Evolutionary conservation across 2,888 invertebrate species (phyloP).

Genomic region (Xestia rhomboidea): DNA sequence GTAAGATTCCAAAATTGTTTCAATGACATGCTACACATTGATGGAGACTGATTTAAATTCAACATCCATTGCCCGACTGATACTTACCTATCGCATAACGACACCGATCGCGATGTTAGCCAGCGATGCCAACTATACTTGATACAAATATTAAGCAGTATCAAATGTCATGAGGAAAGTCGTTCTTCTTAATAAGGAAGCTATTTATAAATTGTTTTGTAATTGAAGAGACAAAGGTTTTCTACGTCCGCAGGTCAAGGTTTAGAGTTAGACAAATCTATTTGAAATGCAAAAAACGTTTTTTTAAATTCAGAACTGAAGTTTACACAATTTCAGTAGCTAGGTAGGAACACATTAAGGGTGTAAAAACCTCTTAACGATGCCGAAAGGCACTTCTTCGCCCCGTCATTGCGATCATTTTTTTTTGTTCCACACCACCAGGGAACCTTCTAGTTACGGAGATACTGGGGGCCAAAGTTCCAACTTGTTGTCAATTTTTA

Average conservation of each 20-base stretch:
- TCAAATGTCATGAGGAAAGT: constrained; percentile 69
- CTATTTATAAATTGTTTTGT: constrained; percentile 74
- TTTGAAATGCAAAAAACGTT: constrained; percentile 12
- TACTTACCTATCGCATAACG: constrained; percentile 69
- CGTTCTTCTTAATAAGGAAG: constrained; percentile 70
- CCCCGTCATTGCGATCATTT: no score
- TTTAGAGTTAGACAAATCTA: constrained; percentile 11
- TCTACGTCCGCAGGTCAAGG: constrained; percentile 62
- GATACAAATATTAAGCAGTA: constrained; percentile 70
- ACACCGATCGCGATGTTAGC: constrained; percentile 57
- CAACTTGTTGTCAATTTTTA: no score
- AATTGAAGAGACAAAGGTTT: constrained; percentile 66
- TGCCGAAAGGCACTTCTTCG: no score
- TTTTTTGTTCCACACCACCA: no score
- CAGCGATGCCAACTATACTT: constrained; percentile 49
- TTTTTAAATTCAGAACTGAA: background rate
- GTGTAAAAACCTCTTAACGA: no score
- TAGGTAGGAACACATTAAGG: background rate
- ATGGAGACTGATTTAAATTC: constrained; percentile 72
- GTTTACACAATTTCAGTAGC: background rate
- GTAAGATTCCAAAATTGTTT: constrained; percentile 50
- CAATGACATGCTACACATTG: constrained; percentile 63
- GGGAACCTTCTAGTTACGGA: no score
- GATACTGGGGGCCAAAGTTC: no score
- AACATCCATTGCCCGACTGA: constrained; percentile 66